phyloP scores from a whole-genome alignment of 2,888 invertebrate genomes.

The Macaria liturata region DNA sequence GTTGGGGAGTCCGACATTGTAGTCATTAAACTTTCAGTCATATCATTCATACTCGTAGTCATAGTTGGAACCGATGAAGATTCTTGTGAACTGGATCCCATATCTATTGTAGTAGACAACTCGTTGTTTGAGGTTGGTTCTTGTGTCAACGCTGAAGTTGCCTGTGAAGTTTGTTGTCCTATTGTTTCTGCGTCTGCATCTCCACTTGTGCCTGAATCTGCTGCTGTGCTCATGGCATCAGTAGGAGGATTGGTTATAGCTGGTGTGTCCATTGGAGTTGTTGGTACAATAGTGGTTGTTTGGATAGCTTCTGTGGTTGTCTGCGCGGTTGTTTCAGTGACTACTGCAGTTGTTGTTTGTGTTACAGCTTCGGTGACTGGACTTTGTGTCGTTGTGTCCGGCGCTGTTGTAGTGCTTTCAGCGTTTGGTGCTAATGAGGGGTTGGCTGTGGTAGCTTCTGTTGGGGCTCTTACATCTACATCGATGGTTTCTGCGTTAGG shows the following conservation, averaged over 20 bases:
- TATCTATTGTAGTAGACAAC: conserved; percentile 40
- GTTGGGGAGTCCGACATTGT: conserved; percentile 25
- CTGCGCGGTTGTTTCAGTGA: conserved; percentile 28
- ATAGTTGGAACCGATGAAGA: conserved; percentile 19
- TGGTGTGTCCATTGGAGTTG: conserved; percentile 11
- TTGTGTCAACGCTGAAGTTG: conserved; percentile 42
- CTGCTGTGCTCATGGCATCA: conserved; percentile 28
- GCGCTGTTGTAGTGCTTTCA: conserved; percentile 43
- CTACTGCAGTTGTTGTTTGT: conserved; percentile 18
- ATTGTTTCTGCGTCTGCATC: conserved; percentile 40
- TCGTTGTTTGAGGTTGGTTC: conserved; percentile 52
- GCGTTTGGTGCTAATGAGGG: conserved; percentile 52
- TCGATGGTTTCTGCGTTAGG: conserved; percentile 59
- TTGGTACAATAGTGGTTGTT: conserved; percentile 20
- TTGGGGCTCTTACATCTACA: conserved; percentile 48
- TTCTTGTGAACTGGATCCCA: conserved; percentile 21
- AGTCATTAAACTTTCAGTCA: conserved; percentile 25
- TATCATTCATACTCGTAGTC: conserved; percentile 25
- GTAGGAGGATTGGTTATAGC: conserved; percentile 27
- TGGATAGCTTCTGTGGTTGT: conserved; percentile 19
- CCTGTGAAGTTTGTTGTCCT: conserved; percentile 38
- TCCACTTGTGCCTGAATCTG: conserved; percentile 27
- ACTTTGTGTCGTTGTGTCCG: conserved; percentile 9
- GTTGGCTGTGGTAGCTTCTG: conserved; percentile 46
- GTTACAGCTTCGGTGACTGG: conserved; percentile 27